Evolutionary conservation across 2,113 vertebrate species (phyloP).

Genomic region (Nothoprocta perdicaria): DNA sequence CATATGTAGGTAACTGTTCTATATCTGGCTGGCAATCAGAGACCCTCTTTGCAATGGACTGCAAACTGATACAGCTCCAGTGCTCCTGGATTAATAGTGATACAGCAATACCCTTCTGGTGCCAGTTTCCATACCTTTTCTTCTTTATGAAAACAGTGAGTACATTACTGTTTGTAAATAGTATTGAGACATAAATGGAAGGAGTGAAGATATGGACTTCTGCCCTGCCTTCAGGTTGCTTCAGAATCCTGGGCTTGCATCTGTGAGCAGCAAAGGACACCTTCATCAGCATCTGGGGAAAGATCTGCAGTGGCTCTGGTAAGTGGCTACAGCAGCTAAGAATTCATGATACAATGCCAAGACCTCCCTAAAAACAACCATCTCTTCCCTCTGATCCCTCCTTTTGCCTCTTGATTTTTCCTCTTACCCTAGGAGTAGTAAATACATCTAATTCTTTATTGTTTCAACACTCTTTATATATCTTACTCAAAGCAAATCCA

Average conservation of each 20-base stretch:
- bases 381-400: not conserved
- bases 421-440: not conserved
- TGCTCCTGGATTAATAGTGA: not conserved
- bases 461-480: not conserved
- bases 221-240: not conserved
- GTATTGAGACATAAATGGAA: not conserved
- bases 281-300: not conserved
- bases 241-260: not conserved
- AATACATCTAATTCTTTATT: not conserved
- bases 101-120: not conserved
- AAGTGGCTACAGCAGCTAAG: not conserved
- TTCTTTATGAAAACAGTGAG: not conserved
- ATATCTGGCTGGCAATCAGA: not conserved
- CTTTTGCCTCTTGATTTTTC: not conserved
- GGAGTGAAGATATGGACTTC: accelerated
- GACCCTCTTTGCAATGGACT: not conserved
- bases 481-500: not conserved
- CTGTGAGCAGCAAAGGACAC: not conserved
- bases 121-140: not conserved
- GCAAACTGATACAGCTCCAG: not conserved
- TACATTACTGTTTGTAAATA: not conserved
- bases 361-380: not conserved
- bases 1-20: not conserved
- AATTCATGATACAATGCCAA: not conserved
- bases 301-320: not conserved